Conservation (phyloP, 2,888 invertebrate genomes). For the Erebia aethiops region DNA sequence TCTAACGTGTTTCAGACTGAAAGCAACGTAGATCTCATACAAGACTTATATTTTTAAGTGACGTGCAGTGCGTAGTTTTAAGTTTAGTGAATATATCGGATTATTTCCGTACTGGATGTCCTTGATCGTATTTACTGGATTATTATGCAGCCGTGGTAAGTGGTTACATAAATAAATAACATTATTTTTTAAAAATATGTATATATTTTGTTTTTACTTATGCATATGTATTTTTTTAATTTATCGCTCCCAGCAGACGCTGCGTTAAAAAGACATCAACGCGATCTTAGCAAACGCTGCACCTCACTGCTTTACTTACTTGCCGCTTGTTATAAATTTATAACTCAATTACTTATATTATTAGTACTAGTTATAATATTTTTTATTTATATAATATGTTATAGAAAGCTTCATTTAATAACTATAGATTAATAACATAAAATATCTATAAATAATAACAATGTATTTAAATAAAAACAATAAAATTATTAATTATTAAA, state of each 20-base stretch:
- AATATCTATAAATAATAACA: background rate
- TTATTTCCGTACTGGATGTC: slow-evolving; percentile 65
- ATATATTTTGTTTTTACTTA: background rate
- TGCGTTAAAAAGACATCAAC: slow-evolving; percentile 77
- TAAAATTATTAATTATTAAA: no score
- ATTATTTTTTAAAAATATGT: slow-evolving; percentile 29
- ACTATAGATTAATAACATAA: background rate
- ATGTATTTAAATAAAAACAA: background rate
- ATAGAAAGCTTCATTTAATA: background rate
- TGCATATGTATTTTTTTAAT: background rate
- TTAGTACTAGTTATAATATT: background rate
- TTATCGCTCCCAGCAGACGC: slow-evolving; percentile 32
- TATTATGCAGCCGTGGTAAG: slow-evolving; percentile 65
- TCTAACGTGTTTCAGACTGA: slow-evolving; percentile 76
- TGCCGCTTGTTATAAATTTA: background rate
- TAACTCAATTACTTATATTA: background rate
- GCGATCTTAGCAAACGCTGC: slow-evolving; percentile 50
- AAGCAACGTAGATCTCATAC: slow-evolving; percentile 80
- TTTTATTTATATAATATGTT: background rate
- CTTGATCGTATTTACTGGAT: slow-evolving; percentile 54
- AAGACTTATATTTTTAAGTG: slow-evolving; percentile 81
- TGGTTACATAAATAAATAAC: slow-evolving; percentile 42
- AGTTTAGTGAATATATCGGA: slow-evolving; percentile 69
- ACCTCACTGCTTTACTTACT: slow-evolving; percentile 1
- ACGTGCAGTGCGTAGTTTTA: slow-evolving; percentile 72